A percentile compares a stretch with the other conserved stretches of the same genome.
Evolutionary conservation across 35 echinoderm and acorn worm genomes (phyloP).

Genomic region (Eucidaris tribuloides): DNA sequence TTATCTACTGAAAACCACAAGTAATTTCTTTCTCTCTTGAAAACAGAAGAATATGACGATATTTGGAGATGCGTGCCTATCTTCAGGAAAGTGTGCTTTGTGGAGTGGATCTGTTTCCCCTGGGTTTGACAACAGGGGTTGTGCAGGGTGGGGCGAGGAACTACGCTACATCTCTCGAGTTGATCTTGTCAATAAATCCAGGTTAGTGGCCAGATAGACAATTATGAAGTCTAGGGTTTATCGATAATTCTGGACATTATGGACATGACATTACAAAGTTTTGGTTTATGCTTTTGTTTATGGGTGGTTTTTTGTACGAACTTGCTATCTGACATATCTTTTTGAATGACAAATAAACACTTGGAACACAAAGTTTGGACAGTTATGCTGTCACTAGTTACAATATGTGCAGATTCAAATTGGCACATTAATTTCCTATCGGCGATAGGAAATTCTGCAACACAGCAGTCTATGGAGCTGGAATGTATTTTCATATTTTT

Average conservation of each 20-base stretch:
- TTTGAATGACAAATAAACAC: too few relatives aligned
- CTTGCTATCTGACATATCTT: not conserved
- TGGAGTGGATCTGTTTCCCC: constrained; percentile 90
- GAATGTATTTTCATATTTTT: too few relatives aligned
- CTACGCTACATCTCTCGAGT: constrained; percentile 69
- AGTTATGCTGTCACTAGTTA: too few relatives aligned
- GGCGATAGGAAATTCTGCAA: too few relatives aligned
- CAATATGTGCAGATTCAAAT: too few relatives aligned
- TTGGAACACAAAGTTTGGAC: too few relatives aligned
- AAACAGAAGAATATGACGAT: constrained; percentile 49
- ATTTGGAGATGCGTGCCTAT: constrained; percentile 67
- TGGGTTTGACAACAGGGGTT: constrained; percentile 94
- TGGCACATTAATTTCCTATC: too few relatives aligned
- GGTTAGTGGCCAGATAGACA: not conserved
- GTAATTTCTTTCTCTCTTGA: not conserved
- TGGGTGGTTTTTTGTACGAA: not conserved
- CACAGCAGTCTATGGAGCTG: too few relatives aligned
- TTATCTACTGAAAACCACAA: not conserved
- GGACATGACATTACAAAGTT: too few relatives aligned
- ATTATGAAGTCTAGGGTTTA: not conserved
- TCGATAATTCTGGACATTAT: too few relatives aligned
- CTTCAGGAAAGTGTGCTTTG: constrained; percentile 33
- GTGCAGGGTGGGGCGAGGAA: constrained; percentile 82
- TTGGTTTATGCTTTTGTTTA: too few relatives aligned
- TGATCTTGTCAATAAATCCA: constrained; percentile 36